These are phyloP conservation scores for Iphiclides podalirius DNA, from an alignment of 2,888 invertebrate species.

Conservation along the genomic window DNA sequence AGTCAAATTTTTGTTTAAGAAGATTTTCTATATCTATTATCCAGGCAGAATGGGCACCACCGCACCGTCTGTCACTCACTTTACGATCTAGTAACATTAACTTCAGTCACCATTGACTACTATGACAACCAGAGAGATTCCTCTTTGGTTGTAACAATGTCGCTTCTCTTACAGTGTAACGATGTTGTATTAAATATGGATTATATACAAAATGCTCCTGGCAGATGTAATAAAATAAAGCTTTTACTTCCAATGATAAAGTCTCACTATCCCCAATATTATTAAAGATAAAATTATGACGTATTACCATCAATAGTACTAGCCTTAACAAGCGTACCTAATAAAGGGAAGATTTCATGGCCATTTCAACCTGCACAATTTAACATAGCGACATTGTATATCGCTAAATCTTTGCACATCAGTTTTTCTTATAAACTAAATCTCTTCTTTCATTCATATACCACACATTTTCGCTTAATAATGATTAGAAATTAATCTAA, in stretches of 20 bases:
- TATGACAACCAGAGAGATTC: too few species aligned
- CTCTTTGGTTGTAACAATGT: too few species aligned
- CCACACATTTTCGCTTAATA: constrained; percentile 24
- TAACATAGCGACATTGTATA: background rate
- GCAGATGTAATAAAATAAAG: too few species aligned
- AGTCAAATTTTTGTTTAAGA: too few species aligned
- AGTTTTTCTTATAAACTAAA: constrained; percentile 32
- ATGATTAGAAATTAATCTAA: constrained; percentile 36
- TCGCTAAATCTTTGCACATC: constrained; percentile 13
- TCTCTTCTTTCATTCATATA: constrained; percentile 31
- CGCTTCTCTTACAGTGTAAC: too few species aligned
- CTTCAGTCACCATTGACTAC: too few species aligned
- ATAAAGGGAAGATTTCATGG: constrained; percentile 11
- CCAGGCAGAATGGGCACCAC: too few species aligned
- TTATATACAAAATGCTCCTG: too few species aligned
- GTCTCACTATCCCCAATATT: background rate
- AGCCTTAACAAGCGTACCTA: constrained; percentile 8
- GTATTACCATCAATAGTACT: background rate
- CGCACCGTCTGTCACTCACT: too few species aligned
- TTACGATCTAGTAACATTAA: too few species aligned
- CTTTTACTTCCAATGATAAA: background rate
- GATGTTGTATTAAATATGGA: too few species aligned
- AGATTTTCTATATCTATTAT: too few species aligned
- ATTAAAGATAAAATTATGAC: background rate
- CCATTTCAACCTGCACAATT: background rate